Conservation (phyloP, 1,140 invertebrate genomes). For the Coptotermes formosanus region DNA sequence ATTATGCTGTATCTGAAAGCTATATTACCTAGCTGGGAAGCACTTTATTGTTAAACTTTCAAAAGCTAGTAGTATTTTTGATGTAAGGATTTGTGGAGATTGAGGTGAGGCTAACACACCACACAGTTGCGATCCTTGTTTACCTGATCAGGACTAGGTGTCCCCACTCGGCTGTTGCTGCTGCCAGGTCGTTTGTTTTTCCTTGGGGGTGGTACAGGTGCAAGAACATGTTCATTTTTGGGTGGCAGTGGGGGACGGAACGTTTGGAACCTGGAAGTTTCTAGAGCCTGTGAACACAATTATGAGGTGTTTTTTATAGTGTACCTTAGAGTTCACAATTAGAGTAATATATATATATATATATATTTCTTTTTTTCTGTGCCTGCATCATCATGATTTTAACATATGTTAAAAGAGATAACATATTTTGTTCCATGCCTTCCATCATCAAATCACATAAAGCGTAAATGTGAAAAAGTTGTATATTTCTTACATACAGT, state of each 20-base stretch:
- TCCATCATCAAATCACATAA: too few relatives aligned
- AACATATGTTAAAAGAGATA: too few relatives aligned
- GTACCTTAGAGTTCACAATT: too few relatives aligned
- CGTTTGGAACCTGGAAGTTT: conserved; percentile 41
- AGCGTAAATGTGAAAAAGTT: too few relatives aligned
- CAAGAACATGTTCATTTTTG: conserved; percentile 61
- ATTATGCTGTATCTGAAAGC: background rate
- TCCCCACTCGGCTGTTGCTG: conserved; percentile 13
- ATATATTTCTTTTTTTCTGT: too few relatives aligned
- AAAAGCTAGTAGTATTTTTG: background rate
- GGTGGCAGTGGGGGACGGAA: conserved; percentile 76
- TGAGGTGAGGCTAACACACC: background rate
- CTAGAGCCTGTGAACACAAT: conserved; percentile 37
- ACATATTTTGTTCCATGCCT: too few relatives aligned
- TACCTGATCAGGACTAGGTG: conserved; percentile 31
- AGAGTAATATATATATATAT: too few relatives aligned
- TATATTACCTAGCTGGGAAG: background rate
- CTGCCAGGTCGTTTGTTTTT: conserved; percentile 60
- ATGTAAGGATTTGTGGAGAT: background rate
- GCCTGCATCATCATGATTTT: too few relatives aligned
- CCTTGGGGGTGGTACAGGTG: conserved; percentile 81
- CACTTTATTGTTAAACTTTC: background rate
- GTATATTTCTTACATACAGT: too few relatives aligned
- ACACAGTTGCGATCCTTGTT: conserved; percentile 24
- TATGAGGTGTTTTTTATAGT: too few relatives aligned